A percentile compares a stretch with the other conserved stretches of the same genome.
phyloP scores from a whole-genome alignment of 2,113 vertebrate species.

The Okapia johnstoni region DNA sequence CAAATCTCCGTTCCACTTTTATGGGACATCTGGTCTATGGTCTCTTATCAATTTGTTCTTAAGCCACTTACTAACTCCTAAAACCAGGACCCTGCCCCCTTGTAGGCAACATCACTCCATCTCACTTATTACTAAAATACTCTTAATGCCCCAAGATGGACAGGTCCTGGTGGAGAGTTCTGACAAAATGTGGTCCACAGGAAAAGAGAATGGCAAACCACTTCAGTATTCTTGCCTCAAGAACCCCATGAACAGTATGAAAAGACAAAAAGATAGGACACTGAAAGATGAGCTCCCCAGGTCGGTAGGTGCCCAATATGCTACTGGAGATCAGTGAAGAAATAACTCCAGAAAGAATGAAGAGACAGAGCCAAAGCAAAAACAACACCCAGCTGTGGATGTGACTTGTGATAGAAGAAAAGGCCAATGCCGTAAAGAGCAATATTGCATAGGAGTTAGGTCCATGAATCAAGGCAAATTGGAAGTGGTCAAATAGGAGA shows the following conservation, averaged over 20 bases:
- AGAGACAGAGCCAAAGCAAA: background rate
- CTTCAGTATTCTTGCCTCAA: background rate
- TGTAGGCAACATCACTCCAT: background rate
- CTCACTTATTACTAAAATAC: background rate
- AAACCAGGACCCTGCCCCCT: background rate
- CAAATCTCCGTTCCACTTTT: background rate
- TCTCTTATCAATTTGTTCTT: background rate
- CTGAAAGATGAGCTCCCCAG: background rate
- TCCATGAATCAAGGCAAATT: background rate
- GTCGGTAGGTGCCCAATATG: background rate
- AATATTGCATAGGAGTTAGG: background rate
- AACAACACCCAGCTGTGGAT: background rate
- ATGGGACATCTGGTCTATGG: background rate
- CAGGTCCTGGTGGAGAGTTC: background rate
- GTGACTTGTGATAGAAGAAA: background rate
- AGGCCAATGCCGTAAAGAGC: background rate
- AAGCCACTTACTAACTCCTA: background rate
- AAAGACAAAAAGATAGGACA: background rate
- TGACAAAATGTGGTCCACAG: background rate
- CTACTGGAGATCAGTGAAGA: background rate
- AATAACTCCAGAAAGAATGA: background rate
- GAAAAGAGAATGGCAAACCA: background rate
- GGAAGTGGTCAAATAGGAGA: background rate
- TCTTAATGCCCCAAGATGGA: background rate
- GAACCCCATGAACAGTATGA: background rate